phyloP scores from a whole-genome alignment of 1,140 invertebrate genomes.

The Papilio aristodemus region DNA sequence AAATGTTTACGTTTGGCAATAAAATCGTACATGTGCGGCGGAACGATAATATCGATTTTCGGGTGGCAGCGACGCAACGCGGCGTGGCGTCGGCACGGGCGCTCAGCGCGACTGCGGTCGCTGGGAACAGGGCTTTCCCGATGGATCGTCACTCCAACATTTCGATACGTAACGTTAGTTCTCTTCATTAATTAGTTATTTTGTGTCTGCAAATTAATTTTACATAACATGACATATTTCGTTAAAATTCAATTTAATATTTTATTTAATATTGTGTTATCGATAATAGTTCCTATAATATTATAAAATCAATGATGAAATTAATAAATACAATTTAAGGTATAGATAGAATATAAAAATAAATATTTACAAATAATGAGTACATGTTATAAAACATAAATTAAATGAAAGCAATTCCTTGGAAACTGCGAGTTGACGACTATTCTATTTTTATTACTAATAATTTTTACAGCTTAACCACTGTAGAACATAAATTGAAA shows the following conservation, averaged over 20 bases:
- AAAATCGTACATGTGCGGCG: slow-evolving; percentile 52
- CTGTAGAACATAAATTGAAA: neutral
- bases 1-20: slow-evolving; percentile 57
- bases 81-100: slow-evolving; percentile 56
- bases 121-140: slow-evolving; percentile 41
- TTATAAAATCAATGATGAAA: too few relatives aligned
- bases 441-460: neutral
- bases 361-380: too few relatives aligned
- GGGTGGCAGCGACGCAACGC: slow-evolving; percentile 43
- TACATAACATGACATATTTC: slow-evolving; percentile 5
- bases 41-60: slow-evolving; percentile 61
- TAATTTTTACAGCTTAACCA: neutral
- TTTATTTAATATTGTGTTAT: neutral
- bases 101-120: slow-evolving; percentile 60
- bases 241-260: neutral
- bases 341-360: too few relatives aligned
- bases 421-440: neutral
- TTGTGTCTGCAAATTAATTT: slow-evolving; percentile 4
- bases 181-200: slow-evolving; percentile 14
- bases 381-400: too few relatives aligned
- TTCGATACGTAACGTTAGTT: slow-evolving; percentile 9
- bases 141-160: slow-evolving; percentile 42
- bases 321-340: too few relatives aligned
- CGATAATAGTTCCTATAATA: too few relatives aligned
- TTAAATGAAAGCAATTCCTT: too few relatives aligned